Evolutionary conservation across 1,140 invertebrate species (phyloP).

Genomic region (Drosophila virilis): DNA sequence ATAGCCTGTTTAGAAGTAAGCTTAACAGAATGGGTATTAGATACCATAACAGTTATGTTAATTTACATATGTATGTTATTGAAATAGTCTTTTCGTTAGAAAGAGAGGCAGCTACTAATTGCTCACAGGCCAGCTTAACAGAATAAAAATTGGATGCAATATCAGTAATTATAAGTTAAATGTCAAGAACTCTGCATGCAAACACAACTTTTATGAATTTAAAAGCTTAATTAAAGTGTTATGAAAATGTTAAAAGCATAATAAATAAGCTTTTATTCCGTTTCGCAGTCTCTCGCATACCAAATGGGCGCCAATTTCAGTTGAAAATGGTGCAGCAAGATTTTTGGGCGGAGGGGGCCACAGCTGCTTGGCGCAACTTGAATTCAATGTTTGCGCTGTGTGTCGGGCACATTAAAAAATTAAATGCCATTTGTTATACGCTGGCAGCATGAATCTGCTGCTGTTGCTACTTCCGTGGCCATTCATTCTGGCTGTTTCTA

Average conservation of each 20-base stretch:
- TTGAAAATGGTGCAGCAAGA: no score
- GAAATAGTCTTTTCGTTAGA: no score
- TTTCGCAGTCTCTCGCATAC: neutral
- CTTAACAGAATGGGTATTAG: no score
- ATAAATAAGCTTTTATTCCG: neutral
- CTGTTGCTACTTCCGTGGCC: neutral
- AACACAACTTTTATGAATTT: neutral
- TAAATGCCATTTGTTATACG: conserved; percentile 34
- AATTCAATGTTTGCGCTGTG: conserved; percentile 1
- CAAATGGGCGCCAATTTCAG: neutral
- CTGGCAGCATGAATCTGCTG: conserved; percentile 13
- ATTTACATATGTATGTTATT: no score
- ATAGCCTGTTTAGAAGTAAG: no score
- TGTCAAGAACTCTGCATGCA: neutral
- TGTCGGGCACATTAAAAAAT: conserved; percentile 24
- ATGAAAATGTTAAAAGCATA: neutral
- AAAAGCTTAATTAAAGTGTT: neutral
- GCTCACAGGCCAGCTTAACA: no score
- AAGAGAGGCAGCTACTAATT: no score
- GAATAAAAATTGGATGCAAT: no score
- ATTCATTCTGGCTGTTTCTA: conserved; percentile 13
- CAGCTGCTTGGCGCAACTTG: conserved; percentile 12
- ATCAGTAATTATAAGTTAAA: neutral
- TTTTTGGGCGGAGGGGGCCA: neutral
- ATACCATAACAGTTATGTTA: no score